Base-by-base conservation (phyloP, 2,888 invertebrate genomes). In the Rhagonycha lutea region DNA sequence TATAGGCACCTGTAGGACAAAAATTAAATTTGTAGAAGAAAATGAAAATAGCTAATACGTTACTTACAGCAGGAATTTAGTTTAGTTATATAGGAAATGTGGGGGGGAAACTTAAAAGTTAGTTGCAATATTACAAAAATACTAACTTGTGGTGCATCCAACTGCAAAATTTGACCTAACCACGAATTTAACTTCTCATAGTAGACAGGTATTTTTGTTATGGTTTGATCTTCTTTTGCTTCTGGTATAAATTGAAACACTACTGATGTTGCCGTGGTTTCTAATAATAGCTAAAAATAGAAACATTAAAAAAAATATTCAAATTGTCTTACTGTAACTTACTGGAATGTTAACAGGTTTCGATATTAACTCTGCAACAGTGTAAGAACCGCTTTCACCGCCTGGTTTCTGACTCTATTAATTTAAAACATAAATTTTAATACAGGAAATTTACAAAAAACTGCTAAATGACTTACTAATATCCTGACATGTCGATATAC, bases 141-240 rank as follows among this genome's bases (percentile, higher is more conserved):
- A 32, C 72, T 84, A 83, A 92, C 92, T 89, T 93, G 93, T 18
- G 96, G 95, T 74, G 95, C 93, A 82, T 96, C 96, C 75, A 96
- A 89, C 84, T 96, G 95, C 73, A 98, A 87, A 68, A 96, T 96
- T 86, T 98, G 98, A 4, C 96, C 96, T 24, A 98, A 89, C 98
- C 96, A 96, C 0, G 95, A 95, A 88, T 96, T 96, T 0, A 96
- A 90, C 84, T 96, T 96, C 87, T 96, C 95, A 84, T 94, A 96
- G 87, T 96, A 96, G 0, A 93, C 91, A 11, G 88, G 92, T 4
- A 91, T 90, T 78, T 89, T 89, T 0, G 84, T 86, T 26, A 88
- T 87, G 0, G 88, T 88, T 76, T 87, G 86, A 11, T 87, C 86
- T 80, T 90, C 89, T n/a, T 85, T 83, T 65, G 89, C 85, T 81